These are phyloP conservation scores for Myoxocephalus aenaeus DNA, from an alignment of 2,797 vertebrate genomes.

Conservation along the genomic window DNA sequence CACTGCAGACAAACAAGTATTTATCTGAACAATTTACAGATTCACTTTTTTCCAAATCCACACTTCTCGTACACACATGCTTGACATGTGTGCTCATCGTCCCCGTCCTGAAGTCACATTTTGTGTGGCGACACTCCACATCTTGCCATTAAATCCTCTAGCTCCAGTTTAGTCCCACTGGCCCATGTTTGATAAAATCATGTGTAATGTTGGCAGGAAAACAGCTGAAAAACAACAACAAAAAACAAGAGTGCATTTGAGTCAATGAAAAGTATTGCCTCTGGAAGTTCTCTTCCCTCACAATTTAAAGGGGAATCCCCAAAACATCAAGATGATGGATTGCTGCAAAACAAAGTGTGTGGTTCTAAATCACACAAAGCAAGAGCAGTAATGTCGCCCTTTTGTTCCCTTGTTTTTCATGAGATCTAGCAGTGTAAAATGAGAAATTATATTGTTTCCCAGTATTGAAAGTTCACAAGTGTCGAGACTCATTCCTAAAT, in stretches of 20 bases:
- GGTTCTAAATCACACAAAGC: conserved; percentile 15
- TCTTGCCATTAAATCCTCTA: conserved; percentile 40
- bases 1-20: conserved; percentile 42
- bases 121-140: conserved; percentile 43
- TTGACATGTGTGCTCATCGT: conserved; percentile 81
- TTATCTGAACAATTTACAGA: conserved; percentile 67
- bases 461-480: background rate
- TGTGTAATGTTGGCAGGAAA: conserved; percentile 29
- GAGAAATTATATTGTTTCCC: background rate
- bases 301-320: conserved; percentile 26
- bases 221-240: background rate
- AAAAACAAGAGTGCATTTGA: conserved; percentile 18
- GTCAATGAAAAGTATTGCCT: conserved; percentile 8
- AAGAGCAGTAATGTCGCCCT: background rate
- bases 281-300: conserved; percentile 11
- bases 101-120: conserved; percentile 42
- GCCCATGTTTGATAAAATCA: conserved; percentile 48
- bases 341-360: conserved; percentile 10
- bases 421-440: background rate
- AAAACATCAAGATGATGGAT: conserved; percentile 38
- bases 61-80: conserved; percentile 77
- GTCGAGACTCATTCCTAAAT: background rate
- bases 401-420: conserved; percentile 10
- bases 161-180: conserved; percentile 29
- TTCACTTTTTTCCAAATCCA: conserved; percentile 65